Percentiles rank a stretch among this genome's conserved stretches.
These are phyloP conservation scores for Oreocharis arfaki DNA, from an alignment of 2,113 vertebrate species.

Conservation along the genomic window DNA sequence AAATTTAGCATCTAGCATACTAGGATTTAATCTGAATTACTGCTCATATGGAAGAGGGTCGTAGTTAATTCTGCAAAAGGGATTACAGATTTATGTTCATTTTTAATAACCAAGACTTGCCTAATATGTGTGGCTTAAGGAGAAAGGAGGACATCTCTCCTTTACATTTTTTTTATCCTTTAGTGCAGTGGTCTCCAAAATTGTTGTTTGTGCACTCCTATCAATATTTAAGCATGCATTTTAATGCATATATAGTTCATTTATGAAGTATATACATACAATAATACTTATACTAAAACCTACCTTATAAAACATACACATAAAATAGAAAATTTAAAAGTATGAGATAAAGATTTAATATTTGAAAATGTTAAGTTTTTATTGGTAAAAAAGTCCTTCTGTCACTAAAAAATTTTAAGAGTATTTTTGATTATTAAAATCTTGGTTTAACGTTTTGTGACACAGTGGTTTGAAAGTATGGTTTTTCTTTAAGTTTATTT, in stretches of 20 bases:
- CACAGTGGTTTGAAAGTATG: neutral
- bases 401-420: neutral
- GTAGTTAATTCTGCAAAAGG: neutral
- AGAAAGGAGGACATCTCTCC: neutral
- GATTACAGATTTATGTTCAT: neutral
- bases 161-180: neutral
- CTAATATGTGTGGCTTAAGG: neutral
- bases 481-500: neutral
- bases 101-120: neutral
- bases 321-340: neutral
- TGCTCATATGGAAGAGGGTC: neutral
- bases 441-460: neutral
- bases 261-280: neutral
- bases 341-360: neutral
- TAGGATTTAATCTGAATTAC: neutral
- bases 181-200: neutral
- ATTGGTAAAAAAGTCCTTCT: neutral
- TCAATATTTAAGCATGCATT: neutral
- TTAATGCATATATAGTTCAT: neutral
- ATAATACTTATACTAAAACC: neutral
- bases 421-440: neutral
- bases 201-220: fast-evolving
- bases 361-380: neutral
- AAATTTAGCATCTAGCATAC: neutral
- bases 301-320: neutral